Percentiles rank a stretch among this genome's conserved stretches.
phyloP scores from a whole-genome alignment of 2,797 vertebrate species.

The Remorina albescens region DNA sequence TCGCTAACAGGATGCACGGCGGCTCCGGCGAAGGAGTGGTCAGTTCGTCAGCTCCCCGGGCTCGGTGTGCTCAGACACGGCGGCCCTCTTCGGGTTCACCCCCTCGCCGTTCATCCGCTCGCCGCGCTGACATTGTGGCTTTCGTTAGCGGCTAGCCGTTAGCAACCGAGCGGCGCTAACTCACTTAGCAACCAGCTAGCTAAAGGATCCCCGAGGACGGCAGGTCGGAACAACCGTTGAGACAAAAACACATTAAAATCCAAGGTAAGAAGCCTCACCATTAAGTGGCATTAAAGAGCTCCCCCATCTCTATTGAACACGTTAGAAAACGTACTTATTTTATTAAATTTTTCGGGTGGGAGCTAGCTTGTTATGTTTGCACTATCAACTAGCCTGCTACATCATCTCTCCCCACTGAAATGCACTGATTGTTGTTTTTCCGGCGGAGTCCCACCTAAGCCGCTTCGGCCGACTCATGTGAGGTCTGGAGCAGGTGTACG shows the following conservation, averaged over 20 bases:
- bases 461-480: not conserved
- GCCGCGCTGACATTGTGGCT: constrained; percentile 75
- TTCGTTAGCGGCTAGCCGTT: constrained; percentile 69
- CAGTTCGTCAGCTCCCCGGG: constrained; percentile 21
- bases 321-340: not conserved
- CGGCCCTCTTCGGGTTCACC: constrained; percentile 9
- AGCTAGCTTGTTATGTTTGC: constrained; percentile 34
- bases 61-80: not conserved
- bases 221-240: constrained; percentile 40
- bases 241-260: constrained; percentile 32
- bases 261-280: constrained; percentile 54
- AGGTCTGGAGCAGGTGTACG: constrained; percentile 14
- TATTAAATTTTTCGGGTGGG: too few relatives aligned
- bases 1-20: constrained; percentile 68
- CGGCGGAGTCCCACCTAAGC: not conserved
- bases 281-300: too few relatives aligned
- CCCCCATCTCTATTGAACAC: rapidly evolving
- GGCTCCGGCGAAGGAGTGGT: constrained; percentile 50
- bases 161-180: constrained; percentile 61
- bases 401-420: constrained; percentile 54
- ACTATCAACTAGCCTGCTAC: constrained; percentile 44
- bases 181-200: constrained; percentile 61
- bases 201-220: constrained; percentile 54
- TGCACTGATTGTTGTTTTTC: constrained; percentile 58
- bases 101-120: not conserved